Base-by-base conservation (phyloP, 2,113 vertebrate species). In the Spea bombifrons region DNA sequence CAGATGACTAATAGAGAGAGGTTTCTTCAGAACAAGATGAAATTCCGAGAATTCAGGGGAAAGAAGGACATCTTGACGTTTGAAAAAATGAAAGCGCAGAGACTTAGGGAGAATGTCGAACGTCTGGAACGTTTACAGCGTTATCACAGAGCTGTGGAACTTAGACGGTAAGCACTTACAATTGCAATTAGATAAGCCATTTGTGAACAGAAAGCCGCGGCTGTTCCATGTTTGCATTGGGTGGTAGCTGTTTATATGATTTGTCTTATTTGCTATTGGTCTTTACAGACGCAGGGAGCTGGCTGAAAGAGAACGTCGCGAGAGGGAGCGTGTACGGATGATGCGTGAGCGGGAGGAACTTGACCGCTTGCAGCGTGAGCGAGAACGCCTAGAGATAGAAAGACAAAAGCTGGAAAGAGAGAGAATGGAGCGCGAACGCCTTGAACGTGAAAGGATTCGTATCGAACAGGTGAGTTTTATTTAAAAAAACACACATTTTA, bases 31-130 rank as follows among this genome's bases (percentile, higher is more conserved):
- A 92, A 92, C 81, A 93, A 92, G 86, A 82, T 86, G 85, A 96
- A 94, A 82, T 91, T 91, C 87, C 91, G 91, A 84, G 93, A 93
- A 84, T 92, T 91, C 84, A 88, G 89, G 66, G 92, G 91, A 72
- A 90, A 88, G 73, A 93, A 92, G 30, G 94, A 95, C 84, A 96
- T 99, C 85, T 86, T 99, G 72, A 95, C 97, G 70, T 99, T 99
- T 90, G 95, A 98, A 86, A 97, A 97, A 88, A 97, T 99, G 91
- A 99, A 98, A 90, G 95, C 97, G 81, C 97, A 97, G 81, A 92
- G 93, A 63, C 90, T 95, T 90, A 91, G 93, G 75, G 96, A 98
- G 83, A 94, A 96, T 67, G 91, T 96, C 84, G 93, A 94, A 84
- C 92, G 95, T 5, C 85, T 96, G 86, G 96, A 99, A 80, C 93